Evolutionary conservation across 2,888 invertebrate genomes (phyloP).

Genomic region (Tubiluchus corallicola): DNA sequence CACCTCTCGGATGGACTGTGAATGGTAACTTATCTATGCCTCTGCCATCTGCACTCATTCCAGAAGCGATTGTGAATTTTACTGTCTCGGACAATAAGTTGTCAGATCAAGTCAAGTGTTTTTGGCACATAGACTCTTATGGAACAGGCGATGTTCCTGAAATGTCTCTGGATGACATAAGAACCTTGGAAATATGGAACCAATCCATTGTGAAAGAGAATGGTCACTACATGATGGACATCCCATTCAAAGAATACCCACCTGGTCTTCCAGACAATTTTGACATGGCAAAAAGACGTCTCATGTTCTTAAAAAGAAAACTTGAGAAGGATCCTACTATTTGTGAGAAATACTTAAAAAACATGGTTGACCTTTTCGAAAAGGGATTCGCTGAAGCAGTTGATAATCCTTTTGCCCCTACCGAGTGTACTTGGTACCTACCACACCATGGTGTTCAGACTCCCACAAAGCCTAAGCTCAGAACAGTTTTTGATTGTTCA

Average conservation of each 20-base stretch:
- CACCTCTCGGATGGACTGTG: background rate
- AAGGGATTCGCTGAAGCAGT: too few species aligned
- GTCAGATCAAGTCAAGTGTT: background rate
- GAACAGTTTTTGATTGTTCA: slow-evolving; percentile 13
- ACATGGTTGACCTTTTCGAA: too few species aligned
- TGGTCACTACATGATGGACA: background rate
- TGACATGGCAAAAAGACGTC: too few species aligned
- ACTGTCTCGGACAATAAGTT: background rate
- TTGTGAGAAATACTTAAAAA: too few species aligned
- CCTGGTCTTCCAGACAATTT: too few species aligned
- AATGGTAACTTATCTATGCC: too few species aligned
- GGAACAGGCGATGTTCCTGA: background rate
- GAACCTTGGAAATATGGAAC: background rate
- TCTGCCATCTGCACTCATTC: too few species aligned
- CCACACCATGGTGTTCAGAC: slow-evolving; percentile 11
- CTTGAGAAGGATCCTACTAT: too few species aligned
- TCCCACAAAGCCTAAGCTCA: slow-evolving; percentile 9
- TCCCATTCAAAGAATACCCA: background rate
- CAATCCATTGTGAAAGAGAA: background rate
- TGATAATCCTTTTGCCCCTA: too few species aligned
- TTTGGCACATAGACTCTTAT: background rate
- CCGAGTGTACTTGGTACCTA: slow-evolving; percentile 10
- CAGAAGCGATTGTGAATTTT: too few species aligned
- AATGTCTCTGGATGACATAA: background rate
- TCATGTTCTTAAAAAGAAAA: too few species aligned